A percentile compares a stretch with the other conserved stretches of the same genome.
phyloP scores from a whole-genome alignment of 2,113 vertebrate genomes.

The Pedionomus torquatus region DNA sequence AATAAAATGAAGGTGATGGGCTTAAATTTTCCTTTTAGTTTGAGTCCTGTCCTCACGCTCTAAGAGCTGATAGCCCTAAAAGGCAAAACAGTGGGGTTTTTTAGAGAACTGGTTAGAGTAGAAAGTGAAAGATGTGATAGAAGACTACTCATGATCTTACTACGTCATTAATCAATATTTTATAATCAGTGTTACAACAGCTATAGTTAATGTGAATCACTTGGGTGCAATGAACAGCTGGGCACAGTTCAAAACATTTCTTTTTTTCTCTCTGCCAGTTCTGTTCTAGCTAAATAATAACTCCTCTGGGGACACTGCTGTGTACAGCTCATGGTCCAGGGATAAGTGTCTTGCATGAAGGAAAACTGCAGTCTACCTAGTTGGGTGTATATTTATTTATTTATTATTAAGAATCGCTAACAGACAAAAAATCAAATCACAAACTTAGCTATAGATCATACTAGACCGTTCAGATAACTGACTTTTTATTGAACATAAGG shows the following conservation, averaged over 20 bases:
- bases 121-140: neutral
- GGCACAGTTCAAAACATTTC: neutral
- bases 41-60: neutral
- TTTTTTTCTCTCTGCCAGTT: neutral
- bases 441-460: neutral
- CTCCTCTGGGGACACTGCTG: neutral
- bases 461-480: neutral
- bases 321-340: neutral
- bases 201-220: slow-evolving; percentile 1
- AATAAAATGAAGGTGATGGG: neutral
- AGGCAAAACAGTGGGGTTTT: neutral
- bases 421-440: neutral
- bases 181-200: neutral
- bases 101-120: neutral
- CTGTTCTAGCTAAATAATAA: neutral
- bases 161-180: slow-evolving; percentile 33
- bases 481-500: neutral
- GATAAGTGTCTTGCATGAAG: neutral
- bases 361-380: neutral
- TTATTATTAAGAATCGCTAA: neutral
- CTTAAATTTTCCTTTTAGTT: neutral
- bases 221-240: slow-evolving; percentile 8
- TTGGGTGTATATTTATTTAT: neutral
- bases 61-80: neutral
- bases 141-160: neutral